Evolutionary conservation across 1,140 invertebrate genomes (phyloP), one percentile per base, ranked within the genome.

Genomic region (Drosophila azteca): DNA sequence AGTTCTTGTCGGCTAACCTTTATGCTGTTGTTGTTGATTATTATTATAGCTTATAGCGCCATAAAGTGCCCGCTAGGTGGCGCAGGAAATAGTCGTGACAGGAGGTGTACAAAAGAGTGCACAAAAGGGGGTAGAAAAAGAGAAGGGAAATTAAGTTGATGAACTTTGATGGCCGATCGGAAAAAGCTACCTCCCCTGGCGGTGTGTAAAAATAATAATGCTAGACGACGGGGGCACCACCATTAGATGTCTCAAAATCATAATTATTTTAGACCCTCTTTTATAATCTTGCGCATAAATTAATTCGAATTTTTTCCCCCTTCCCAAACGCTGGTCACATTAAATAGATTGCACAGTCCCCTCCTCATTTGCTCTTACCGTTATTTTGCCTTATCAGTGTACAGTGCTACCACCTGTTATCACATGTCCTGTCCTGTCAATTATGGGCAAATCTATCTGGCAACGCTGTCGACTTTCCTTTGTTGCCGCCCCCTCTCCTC

Each of bases 391-490:
- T 61, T 61, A 52, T 71, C 48, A 60, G 41, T 11, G 11, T 39
- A 71, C 67, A 61, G 68, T 71, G 68, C 67, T 71, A 71, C 68
- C 68, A 71, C 68, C 68, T 71, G 68, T 71, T 71, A 71, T 71
- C 67, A 31, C 11, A n/a, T 41, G 11, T 39, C 35, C 35, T 39
- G 11, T 39, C 35, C 35, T 39, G 11, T 39, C 35, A 11, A 39
- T 13, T 9, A 8, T 11, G 35, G 11, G 2, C 11, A 11, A 11
- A 13, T 39, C 35, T 5, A 75, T 75, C 70, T 75, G 71, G 71
- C 71, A 75, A 75, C 71, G 52, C 71, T 62, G 60, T 5, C 49
- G 22, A 44, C 41, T 44, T 20, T 63, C 58, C 63, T 68, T 62
- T 68, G 35, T 50, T 69, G 46, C 24, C 39, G 11, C 50, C 48